Evolutionary conservation across 2,797 vertebrate species (phyloP).

Genomic region (Enteromius treurensis): DNA sequence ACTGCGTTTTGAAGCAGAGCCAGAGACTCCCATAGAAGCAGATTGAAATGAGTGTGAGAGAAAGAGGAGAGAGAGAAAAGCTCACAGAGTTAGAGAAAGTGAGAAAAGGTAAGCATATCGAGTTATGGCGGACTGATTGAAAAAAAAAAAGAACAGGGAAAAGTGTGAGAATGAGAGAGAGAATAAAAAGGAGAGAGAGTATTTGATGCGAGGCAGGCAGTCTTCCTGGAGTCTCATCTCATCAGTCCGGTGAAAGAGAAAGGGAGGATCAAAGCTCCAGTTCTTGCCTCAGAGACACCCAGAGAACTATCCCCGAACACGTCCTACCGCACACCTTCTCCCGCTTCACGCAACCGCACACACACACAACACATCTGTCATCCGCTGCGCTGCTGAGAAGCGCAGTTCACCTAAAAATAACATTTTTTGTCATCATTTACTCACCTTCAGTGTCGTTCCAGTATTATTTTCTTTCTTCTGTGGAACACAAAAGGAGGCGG

Average conservation of each 20-base stretch:
- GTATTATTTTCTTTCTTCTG: constrained; percentile 17
- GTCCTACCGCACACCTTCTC: constrained; percentile 19
- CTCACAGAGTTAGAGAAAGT: constrained; percentile 20
- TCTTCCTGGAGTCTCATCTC: constrained; percentile 51
- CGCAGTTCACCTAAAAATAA: neutral
- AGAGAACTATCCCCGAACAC: constrained; percentile 26
- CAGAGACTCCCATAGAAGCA: neutral
- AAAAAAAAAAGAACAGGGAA: constrained; percentile 7
- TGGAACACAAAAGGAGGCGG: constrained; percentile 16
- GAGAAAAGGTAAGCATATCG: constrained; percentile 20
- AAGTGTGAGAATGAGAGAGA: neutral
- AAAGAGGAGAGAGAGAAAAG: neutral
- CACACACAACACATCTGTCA: constrained; percentile 34
- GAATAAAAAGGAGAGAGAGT: constrained; percentile 11
- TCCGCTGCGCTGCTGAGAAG: neutral
- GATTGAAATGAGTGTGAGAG: constrained; percentile 25
- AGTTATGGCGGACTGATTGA: constrained; percentile 17
- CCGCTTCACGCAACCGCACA: constrained; percentile 24
- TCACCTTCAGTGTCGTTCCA: constrained; percentile 14
- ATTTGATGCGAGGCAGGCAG: constrained; percentile 41
- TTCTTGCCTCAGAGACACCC: constrained; percentile 40
- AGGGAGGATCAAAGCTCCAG: constrained; percentile 49
- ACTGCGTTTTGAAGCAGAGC: constrained; percentile 14
- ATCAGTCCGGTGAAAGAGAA: constrained; percentile 47
- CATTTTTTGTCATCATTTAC: constrained; percentile 10